phyloP scores from a whole-genome alignment of 2,888 invertebrate genomes.

The Hylaea fasciaria region DNA sequence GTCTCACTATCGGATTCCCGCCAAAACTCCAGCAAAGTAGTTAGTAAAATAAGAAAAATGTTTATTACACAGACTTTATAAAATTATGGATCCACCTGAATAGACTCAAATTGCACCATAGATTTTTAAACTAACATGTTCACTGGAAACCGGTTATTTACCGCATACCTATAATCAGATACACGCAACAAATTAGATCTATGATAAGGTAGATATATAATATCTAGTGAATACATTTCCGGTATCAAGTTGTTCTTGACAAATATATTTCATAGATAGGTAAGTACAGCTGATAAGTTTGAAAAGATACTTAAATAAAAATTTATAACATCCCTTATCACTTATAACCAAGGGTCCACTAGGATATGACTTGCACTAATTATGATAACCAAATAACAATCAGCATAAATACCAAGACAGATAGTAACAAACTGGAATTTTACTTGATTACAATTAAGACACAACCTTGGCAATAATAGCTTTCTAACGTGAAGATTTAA shows the following conservation, averaged over 20 bases:
- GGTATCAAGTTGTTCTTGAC: neutral
- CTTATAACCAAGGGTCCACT: neutral
- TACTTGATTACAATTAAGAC: neutral
- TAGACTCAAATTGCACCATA: too few relatives aligned
- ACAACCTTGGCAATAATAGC: conserved; percentile 23
- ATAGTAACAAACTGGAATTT: neutral
- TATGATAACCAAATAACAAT: neutral
- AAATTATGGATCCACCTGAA: too few relatives aligned
- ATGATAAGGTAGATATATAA: too few relatives aligned
- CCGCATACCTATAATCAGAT: too few relatives aligned
- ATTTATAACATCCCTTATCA: neutral
- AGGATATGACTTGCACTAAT: neutral
- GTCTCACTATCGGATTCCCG: too few relatives aligned
- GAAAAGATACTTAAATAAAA: neutral
- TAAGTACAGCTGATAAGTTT: neutral
- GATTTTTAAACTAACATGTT: too few relatives aligned
- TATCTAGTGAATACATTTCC: too few relatives aligned
- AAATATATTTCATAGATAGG: neutral
- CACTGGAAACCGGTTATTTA: too few relatives aligned
- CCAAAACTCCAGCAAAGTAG: too few relatives aligned
- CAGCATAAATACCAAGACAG: neutral
- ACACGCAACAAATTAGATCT: too few relatives aligned
- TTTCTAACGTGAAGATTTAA: conserved; percentile 17
- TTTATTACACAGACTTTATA: too few relatives aligned
- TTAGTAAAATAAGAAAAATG: too few relatives aligned